Conservation (phyloP, 2,113 vertebrate species). For the Porphyrio hochstetteri region DNA sequence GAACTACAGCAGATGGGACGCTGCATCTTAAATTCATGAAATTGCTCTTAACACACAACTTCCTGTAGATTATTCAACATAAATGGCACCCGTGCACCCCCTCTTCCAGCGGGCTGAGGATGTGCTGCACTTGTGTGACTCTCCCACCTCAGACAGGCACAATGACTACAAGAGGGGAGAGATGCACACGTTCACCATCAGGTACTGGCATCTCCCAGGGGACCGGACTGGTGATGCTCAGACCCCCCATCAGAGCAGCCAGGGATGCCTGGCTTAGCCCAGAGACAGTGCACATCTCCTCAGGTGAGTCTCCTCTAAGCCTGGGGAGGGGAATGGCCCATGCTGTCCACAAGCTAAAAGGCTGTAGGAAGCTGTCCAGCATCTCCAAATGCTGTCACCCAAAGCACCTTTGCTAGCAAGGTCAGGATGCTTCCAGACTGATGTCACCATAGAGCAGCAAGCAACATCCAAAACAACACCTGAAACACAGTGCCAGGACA, state of each 20-base stretch:
- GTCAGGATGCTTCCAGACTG: not conserved
- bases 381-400: not conserved
- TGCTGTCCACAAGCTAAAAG: not conserved
- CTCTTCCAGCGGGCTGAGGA: not conserved
- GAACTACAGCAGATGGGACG: slow-evolving; percentile 32
- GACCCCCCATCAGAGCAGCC: not conserved
- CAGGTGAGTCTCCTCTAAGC: not conserved
- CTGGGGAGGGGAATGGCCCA: not conserved
- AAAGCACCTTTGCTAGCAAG: not conserved
- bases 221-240: not conserved
- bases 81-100: not conserved
- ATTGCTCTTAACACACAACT: not conserved
- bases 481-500: not conserved
- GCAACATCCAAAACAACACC: not conserved
- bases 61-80: slow-evolving; percentile 20
- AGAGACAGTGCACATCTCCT: rapidly evolving
- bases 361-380: not conserved
- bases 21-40: not conserved
- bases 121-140: not conserved
- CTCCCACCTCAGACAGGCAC: not conserved
- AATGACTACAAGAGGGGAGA: rapidly evolving
- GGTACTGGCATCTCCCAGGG: rapidly evolving
- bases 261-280: not conserved
- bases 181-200: rapidly evolving
- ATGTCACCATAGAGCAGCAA: not conserved